A percentile compares a stretch with the other conserved stretches of the same genome.
phyloP scores from a whole-genome alignment of 2,888 invertebrate genomes.

The Heliconius hortense region DNA sequence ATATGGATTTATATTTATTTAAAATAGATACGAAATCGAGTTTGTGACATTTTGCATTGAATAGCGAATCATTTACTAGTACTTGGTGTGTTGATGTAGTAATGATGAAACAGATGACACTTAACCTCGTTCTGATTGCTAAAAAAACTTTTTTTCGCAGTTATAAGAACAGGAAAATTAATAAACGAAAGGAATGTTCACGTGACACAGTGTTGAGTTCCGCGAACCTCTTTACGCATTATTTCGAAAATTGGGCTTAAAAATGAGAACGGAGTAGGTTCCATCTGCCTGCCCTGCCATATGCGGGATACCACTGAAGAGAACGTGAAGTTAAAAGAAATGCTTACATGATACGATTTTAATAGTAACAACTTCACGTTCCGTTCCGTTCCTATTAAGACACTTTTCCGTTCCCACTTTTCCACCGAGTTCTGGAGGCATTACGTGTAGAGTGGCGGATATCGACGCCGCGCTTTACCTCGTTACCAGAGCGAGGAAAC shows the following conservation, averaged over 20 bases:
- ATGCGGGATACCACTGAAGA: no score
- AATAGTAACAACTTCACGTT: no score
- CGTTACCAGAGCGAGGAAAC: no score
- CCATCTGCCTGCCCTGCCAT: no score
- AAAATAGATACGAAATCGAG: background rate
- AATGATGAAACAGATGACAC: background rate
- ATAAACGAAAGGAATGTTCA: background rate
- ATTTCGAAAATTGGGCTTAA: background rate
- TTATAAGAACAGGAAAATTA: background rate
- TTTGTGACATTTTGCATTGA: background rate
- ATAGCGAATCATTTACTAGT: background rate
- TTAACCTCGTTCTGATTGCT: background rate
- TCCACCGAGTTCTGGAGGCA: no score
- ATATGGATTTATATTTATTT: background rate
- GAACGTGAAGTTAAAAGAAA: no score
- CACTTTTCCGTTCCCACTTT: no score
- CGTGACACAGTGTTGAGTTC: background rate
- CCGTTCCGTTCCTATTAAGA: no score
- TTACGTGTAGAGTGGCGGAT: no score
- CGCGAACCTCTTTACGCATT: background rate
- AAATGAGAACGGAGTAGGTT: background rate
- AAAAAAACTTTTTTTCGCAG: background rate
- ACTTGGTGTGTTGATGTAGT: background rate
- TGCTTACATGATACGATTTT: no score
- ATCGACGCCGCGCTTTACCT: no score